Conservation (phyloP, 1,140 invertebrate species). For the Drosophila grimshawi region DNA sequence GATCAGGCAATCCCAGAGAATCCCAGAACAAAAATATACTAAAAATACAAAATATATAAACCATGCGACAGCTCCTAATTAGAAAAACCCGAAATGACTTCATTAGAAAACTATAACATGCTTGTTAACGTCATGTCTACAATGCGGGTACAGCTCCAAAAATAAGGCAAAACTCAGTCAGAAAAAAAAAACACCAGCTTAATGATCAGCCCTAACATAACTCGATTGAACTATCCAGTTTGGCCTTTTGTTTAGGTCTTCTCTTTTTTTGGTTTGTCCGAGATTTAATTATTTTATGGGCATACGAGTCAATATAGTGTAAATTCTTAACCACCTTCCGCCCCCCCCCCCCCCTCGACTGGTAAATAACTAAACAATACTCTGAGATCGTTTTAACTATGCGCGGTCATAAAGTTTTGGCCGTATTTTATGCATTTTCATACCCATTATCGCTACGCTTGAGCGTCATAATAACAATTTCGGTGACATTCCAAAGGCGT, state of each 20-base stretch:
- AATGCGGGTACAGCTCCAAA: conserved; percentile 52
- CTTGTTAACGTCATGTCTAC: conserved; percentile 73
- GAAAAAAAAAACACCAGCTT: conserved; percentile 13
- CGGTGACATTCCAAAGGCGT: conserved; percentile 41
- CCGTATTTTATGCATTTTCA: conserved; percentile 28
- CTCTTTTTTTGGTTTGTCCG: too few relatives aligned
- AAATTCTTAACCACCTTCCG: background rate
- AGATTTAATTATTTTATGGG: conserved; percentile 70
- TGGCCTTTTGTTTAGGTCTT: conserved; percentile 28
- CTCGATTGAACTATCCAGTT: conserved; percentile 19
- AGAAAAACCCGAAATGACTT: conserved; percentile 75
- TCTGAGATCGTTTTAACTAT: too few relatives aligned
- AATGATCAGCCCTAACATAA: conserved; percentile 47
- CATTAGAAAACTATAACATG: conserved; percentile 81
- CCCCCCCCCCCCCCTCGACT: background rate
- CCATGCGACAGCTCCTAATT: conserved; percentile 64
- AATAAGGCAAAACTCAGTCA: conserved; percentile 18
- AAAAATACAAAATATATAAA: background rate
- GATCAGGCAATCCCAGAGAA: conserved; percentile 14
- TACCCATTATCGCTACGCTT: conserved; percentile 30
- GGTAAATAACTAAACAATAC: too few relatives aligned
- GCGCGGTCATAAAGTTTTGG: conserved; percentile 27
- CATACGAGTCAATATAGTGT: conserved; percentile 12
- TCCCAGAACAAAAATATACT: background rate
- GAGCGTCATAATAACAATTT: conserved; percentile 15